A percentile compares a stretch with the other conserved stretches of the same genome.
These are phyloP conservation scores for Mystacornis crossleyi DNA, from an alignment of 2,113 vertebrate species.

Conservation along the genomic window DNA sequence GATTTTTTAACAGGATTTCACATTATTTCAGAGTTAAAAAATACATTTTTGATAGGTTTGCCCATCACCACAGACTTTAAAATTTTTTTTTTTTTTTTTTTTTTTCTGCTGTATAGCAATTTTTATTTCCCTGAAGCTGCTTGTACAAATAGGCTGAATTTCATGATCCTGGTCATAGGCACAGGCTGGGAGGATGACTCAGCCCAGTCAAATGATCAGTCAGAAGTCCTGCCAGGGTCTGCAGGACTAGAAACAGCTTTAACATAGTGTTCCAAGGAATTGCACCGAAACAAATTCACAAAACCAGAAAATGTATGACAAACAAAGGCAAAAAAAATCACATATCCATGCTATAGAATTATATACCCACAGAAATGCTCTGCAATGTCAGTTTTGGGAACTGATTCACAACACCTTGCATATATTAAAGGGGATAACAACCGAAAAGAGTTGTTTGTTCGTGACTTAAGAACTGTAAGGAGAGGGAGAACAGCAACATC, in stretches of 20 bases:
- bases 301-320: neutral
- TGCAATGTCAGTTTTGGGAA: neutral
- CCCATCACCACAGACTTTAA: neutral
- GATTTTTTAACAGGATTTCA: neutral
- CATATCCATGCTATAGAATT: no score
- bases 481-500: neutral
- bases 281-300: neutral
- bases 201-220: neutral
- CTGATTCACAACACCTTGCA: neutral
- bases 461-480: neutral
- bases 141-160: neutral
- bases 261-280: neutral
- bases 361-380: neutral
- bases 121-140: neutral
- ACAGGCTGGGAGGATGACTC: neutral
- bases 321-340: neutral
- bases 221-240: neutral
- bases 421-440: neutral
- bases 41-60: neutral
- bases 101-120: neutral
- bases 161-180: accelerated
- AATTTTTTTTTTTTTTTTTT: neutral
- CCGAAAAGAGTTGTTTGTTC: neutral
- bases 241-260: neutral
- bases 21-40: neutral